Percentiles rank a stretch among this genome's conserved stretches.
phyloP scores from a whole-genome alignment of 2,113 vertebrate species.

The Brachypodius melanocephalos region DNA sequence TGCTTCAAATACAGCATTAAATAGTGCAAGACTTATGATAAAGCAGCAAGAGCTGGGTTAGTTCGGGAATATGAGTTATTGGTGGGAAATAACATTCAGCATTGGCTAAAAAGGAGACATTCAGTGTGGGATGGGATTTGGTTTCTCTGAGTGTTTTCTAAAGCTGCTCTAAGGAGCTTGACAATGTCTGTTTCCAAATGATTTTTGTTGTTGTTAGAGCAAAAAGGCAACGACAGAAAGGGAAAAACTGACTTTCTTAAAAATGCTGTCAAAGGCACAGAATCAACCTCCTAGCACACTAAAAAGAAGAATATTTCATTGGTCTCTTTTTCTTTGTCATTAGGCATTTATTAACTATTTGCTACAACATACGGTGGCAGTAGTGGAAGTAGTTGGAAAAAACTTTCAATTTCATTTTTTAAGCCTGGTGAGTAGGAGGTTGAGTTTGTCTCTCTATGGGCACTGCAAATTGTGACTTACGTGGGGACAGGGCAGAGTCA shows the following conservation, averaged over 20 bases:
- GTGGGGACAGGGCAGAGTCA: neutral
- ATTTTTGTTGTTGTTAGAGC: neutral
- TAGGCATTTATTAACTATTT: neutral
- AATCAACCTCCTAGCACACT: neutral
- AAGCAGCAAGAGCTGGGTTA: slow-evolving; percentile 15
- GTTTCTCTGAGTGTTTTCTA: neutral
- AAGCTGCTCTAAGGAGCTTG: neutral
- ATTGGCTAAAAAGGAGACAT: neutral
- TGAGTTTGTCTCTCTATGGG: neutral
- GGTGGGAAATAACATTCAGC: neutral
- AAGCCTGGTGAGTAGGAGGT: neutral
- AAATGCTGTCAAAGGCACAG: neutral
- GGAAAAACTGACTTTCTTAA: neutral
- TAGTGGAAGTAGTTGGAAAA: neutral
- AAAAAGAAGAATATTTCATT: neutral
- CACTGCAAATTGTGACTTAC: neutral
- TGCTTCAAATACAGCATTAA: slow-evolving; percentile 45
- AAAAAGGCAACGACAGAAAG: neutral
- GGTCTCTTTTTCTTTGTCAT: neutral
- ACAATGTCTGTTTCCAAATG: neutral
- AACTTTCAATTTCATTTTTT: neutral
- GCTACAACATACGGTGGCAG: neutral
- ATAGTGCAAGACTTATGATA: neutral
- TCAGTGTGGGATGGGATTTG: neutral
- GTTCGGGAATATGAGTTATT: slow-evolving; percentile 28